Evolutionary conservation across 2,113 vertebrate genomes (phyloP), one percentile per base, ranked within the genome.

Genomic region (Sardina pilchardus): DNA sequence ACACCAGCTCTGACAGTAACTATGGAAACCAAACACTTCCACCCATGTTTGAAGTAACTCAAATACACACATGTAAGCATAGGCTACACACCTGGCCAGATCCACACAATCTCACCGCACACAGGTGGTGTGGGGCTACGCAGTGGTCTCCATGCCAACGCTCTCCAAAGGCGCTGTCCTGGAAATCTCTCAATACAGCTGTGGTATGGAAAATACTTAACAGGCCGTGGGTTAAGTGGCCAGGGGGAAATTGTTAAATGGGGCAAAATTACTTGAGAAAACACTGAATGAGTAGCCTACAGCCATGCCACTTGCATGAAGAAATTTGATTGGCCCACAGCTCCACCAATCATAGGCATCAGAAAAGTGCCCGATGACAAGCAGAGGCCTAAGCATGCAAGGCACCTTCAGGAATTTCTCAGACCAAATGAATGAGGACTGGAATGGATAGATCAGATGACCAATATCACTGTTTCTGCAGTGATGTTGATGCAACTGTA

Each of bases 121-220:
- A 87, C 93, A 93, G 90, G 88, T 91, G 89, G 89, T 82, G 85
- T 88, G 19, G 1, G 84, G 84, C 19, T 85, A 82, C 87, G 90
- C 34, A 82, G 82, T 59, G 42, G 91, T 93, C 92, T 88, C 92
- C 90, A 90, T 91, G 91, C 86, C 86, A 84, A 88, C 89, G 87
- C 16, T 75, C 89, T 89, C 89, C 90, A 88, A 90, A 81, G 88
- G 84, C 85, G 90, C 93, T 93, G 82, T 93, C 93, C 84, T 90
- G 94, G 94, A 92, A 91, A 93, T 92, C 86, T 90, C 89, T 93
- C 81, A 92, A 92, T 89, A 91, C 89, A 89, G 91, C 89, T 92
- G 87, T 94, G 88, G 89, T 92, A 93, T 94, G 94, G 93, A 95
- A 96, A 95, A 94, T 93, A 95, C 93, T 96, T 93, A 92, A 87